Percentiles rank a stretch among this genome's conserved stretches.
These are phyloP conservation scores for Nyctereutes procyonoides DNA, from an alignment of 2,113 vertebrate species.

Conservation along the genomic window DNA sequence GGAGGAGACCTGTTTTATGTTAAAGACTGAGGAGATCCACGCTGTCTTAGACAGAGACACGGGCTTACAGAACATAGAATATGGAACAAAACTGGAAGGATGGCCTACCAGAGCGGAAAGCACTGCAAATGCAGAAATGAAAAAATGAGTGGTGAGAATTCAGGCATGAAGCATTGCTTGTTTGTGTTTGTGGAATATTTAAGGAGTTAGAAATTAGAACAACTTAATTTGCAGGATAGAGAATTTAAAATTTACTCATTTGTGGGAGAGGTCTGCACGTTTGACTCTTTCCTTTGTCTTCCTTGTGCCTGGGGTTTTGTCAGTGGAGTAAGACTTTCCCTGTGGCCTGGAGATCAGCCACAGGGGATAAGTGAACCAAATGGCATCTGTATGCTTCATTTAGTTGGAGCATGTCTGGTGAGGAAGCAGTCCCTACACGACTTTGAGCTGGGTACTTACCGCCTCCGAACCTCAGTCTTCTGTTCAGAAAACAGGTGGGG, in stretches of 20 bases:
- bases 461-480: neutral
- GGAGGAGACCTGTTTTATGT: neutral
- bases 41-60: neutral
- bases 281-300: neutral
- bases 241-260: neutral
- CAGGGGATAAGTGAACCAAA: neutral
- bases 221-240: neutral
- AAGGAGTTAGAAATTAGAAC: neutral
- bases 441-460: neutral
- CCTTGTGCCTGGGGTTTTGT: neutral
- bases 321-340: neutral
- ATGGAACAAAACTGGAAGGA: neutral
- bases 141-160: neutral
- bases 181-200: neutral
- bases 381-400: neutral
- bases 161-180: neutral
- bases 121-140: neutral
- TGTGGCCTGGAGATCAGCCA: neutral
- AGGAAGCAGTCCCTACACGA: neutral
- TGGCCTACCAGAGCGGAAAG: neutral
- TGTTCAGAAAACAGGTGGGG: neutral
- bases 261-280: neutral
- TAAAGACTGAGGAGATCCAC: neutral
- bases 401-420: neutral
- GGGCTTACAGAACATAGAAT: neutral